phyloP scores from a whole-genome alignment of 2,113 vertebrate genomes.

The Zapornia atra region DNA sequence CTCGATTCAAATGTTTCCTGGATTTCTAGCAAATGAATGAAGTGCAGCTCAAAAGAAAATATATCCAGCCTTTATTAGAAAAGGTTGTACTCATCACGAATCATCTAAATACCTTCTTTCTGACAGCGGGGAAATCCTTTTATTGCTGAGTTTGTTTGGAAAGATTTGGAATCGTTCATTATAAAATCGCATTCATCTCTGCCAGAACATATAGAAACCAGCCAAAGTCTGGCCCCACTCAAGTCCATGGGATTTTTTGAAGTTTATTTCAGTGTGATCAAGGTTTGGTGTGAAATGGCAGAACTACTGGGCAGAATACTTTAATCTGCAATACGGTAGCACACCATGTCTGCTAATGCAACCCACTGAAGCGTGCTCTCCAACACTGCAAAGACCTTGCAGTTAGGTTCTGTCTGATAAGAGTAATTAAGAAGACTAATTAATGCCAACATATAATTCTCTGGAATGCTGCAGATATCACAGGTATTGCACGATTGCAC shows the following conservation, averaged over 20 bases:
- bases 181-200: slow-evolving; percentile 28
- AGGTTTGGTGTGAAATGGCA: slow-evolving; percentile 11
- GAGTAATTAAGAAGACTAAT: slow-evolving; percentile 6
- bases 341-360: not conserved
- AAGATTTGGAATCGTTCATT: slow-evolving; percentile 32
- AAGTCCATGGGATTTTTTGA: not conserved
- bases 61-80: slow-evolving; percentile 28
- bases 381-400: not conserved
- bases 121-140: slow-evolving; percentile 47
- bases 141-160: slow-evolving; percentile 15
- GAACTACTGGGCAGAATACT: slow-evolving; percentile 10
- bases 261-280: not conserved
- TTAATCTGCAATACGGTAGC: not conserved
- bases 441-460: slow-evolving; percentile 26
- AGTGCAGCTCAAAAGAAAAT: slow-evolving; percentile 29
- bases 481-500: slow-evolving; percentile 38
- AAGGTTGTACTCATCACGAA: not conserved
- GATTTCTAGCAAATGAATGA: slow-evolving; percentile 37
- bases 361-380: not conserved
- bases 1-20: slow-evolving; percentile 38
- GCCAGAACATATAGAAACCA: not conserved
- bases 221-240: not conserved
- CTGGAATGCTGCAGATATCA: slow-evolving; percentile 40
- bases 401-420: not conserved
- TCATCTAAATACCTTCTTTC: slow-evolving; percentile 19